Base-by-base conservation (phyloP, 2,888 invertebrate species). In the Cataglyphis rosenhaueri region DNA sequence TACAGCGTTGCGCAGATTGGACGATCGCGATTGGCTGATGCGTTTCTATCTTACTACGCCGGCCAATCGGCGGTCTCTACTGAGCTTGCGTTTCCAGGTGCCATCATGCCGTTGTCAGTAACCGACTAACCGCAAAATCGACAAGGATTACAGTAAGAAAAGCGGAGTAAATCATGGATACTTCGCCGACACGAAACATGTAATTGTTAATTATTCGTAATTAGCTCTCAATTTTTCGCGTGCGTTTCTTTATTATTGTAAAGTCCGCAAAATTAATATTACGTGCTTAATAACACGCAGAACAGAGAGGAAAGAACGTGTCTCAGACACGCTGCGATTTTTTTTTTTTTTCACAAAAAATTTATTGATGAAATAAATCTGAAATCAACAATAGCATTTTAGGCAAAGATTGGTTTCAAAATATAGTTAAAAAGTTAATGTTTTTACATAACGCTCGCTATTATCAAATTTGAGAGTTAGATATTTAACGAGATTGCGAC, bases 1-100 rank as follows among this genome's bases (percentile, higher is more conserved):
- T 76, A 76, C 21, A 21, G 32, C 32, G 38, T 25, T 10, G 9
- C 52, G 38, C 64, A 38, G 12, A 1, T 3, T 10, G 38, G 12
- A 21, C 35, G 44, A 29, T 38, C 21, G 8, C 18, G 85, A 85
- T 87, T 85, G 84, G 84, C 52, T 12, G 35, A 10, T 15, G 1
- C n/a, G 64, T 64, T 73, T 52, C 29, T 62, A 57, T 48, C 48
- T 12, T 15, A 10, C 52, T 15, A 18, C 8, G 21, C 32, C 38
- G 9, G 32, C 68, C 78, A 78, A 78, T 78, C 78, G 1, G 12
- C 32, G 32, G 8, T 25, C 52, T 25, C 35, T 35, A 48, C 2
- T 52, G 8, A 18, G 4, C 10, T 44, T 25, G 18, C 38, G 62
- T 32, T n/a, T n/a, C 8, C 10, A n/a, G 41, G 1, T n/a, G 4